Conservation (phyloP, 35 echinoderm and acorn worm species). For the Ptychodera flava region DNA sequence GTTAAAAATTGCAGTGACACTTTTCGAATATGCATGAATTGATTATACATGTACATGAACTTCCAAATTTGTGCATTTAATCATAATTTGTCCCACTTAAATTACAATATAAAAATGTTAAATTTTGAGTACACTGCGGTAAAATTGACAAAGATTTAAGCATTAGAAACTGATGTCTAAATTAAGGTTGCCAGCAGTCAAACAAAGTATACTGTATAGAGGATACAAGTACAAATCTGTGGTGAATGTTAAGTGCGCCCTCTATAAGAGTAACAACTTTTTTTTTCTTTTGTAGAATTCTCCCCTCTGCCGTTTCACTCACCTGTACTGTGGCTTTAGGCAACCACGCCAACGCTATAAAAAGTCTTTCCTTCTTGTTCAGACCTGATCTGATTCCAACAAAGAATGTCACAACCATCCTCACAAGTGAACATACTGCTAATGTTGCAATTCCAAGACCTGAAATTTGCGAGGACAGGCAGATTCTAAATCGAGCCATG, state of each 20-base stretch:
- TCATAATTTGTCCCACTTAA: no score
- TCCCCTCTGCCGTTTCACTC: background rate
- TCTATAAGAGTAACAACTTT: background rate
- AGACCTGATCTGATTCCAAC: conserved; percentile 69
- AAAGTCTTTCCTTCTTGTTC: conserved; percentile 73
- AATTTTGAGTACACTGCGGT: no score
- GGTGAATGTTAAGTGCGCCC: background rate
- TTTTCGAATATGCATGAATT: no score
- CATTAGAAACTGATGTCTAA: no score
- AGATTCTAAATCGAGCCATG: background rate
- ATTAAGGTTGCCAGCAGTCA: no score
- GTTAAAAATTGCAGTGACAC: no score
- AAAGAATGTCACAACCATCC: conserved; percentile 48
- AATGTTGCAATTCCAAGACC: conserved; percentile 64
- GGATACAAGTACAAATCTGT: no score
- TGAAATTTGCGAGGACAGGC: background rate
- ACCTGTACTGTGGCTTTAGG: conserved; percentile 89
- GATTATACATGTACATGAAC: no score
- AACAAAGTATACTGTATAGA: no score
- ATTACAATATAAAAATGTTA: no score
- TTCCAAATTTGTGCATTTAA: no score
- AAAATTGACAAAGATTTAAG: no score
- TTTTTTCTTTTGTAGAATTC: background rate
- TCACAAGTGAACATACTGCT: conserved; percentile 45
- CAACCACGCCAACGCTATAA: conserved; percentile 83